A percentile compares a stretch with the other conserved stretches of the same genome.
These are phyloP conservation scores for Mormyrus proboscirostris DNA, from an alignment of 2,797 vertebrate species.

Conservation along the genomic window DNA sequence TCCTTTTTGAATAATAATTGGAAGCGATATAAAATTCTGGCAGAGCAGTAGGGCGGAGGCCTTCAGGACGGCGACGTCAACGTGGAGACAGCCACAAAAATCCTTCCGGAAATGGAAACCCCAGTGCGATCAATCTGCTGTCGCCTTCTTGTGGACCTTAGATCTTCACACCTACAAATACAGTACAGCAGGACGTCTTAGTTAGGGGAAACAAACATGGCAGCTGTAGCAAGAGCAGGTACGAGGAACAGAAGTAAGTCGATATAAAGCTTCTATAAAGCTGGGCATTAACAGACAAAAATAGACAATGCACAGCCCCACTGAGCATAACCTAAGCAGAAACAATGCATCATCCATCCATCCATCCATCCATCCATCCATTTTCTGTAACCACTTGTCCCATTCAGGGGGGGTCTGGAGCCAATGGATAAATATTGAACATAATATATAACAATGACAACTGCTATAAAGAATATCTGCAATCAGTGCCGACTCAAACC, in stretches of 20 bases:
- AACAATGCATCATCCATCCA: no score
- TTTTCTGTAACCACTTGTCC: no score
- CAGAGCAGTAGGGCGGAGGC: neutral
- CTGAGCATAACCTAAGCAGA: no score
- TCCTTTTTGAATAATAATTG: conserved; percentile 23
- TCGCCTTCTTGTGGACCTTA: neutral
- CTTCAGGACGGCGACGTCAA: conserved; percentile 11
- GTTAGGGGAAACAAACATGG: neutral
- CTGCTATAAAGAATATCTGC: no score
- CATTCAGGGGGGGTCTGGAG: no score
- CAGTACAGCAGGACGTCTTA: neutral
- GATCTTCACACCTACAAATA: neutral
- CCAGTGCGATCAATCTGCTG: neutral
- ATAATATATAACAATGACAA: no score
- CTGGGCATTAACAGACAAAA: no score
- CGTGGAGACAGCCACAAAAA: neutral
- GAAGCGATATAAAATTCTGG: conserved; percentile 10
- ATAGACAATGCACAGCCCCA: no score
- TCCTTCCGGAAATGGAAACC: neutral
- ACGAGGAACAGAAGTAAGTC: neutral
- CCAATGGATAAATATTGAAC: no score
- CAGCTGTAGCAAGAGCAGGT: neutral
- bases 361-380: no score
- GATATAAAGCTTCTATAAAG: neutral
- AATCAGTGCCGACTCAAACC: no score